Evolutionary conservation across 2,888 invertebrate genomes (phyloP).

Genomic region (Adelphocoris suturalis): DNA sequence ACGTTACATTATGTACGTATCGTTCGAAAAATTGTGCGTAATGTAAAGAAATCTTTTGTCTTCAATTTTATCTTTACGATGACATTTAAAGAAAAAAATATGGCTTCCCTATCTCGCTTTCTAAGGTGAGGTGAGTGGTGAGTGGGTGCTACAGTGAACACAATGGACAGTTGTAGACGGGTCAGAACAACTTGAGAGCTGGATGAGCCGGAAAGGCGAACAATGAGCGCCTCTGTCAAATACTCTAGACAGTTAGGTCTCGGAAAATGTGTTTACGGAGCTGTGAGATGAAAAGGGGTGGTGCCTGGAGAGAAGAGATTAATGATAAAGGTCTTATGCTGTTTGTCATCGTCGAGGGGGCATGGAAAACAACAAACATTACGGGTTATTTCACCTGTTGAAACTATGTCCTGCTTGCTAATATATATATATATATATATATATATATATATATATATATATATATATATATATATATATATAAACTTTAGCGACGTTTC

Average conservation of each 20-base stretch:
- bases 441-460: no score
- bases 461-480: no score
- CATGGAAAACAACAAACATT: background rate
- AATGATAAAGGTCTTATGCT: slow-evolving; percentile 16
- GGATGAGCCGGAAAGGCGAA: slow-evolving; percentile 29
- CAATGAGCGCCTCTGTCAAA: slow-evolving; percentile 16
- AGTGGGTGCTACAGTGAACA: background rate
- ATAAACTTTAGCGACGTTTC: no score
- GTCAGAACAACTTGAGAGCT: background rate
- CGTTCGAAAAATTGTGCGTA: no score
- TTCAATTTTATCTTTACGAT: no score
- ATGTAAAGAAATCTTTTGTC: no score
- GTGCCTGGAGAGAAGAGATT: background rate
- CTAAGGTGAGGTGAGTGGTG: background rate
- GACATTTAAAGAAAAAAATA: no score
- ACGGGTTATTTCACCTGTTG: slow-evolving; percentile 1
- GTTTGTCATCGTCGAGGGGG: background rate
- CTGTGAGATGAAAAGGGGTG: slow-evolving; percentile 16
- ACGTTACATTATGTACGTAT: no score
- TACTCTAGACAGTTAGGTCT: background rate
- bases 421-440: no score
- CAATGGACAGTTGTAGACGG: slow-evolving; percentile 21
- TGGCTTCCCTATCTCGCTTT: background rate
- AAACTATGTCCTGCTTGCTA: background rate
- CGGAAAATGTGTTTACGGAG: background rate